A percentile compares a stretch with the other conserved stretches of the same genome.
These are phyloP conservation scores for Zophobas atratus DNA, from an alignment of 1,140 invertebrate species.

Conservation along the genomic window DNA sequence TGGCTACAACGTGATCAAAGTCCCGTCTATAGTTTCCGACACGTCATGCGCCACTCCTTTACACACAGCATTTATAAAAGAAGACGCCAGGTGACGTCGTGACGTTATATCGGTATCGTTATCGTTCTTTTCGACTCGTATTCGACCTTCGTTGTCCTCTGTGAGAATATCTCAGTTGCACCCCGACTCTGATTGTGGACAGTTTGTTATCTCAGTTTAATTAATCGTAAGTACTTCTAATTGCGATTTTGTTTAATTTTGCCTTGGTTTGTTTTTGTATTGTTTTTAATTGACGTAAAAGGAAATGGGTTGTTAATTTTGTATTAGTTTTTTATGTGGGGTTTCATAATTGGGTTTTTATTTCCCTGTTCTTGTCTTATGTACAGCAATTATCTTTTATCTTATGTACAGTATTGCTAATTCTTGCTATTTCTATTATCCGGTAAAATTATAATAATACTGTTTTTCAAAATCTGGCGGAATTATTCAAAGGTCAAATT, in stretches of 20 bases:
- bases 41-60: conserved; percentile 4
- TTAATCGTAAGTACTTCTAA: conserved; percentile 5
- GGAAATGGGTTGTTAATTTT: no score
- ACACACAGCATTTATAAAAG: background rate
- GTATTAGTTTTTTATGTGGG: no score
- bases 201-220: background rate
- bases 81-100: background rate
- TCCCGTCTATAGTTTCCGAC: background rate
- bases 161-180: conserved; percentile 32
- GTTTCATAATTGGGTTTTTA: no score
- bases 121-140: conserved; percentile 9
- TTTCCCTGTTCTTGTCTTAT: no score
- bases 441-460: no score
- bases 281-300: background rate
- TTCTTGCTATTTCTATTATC: no score
- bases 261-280: background rate
- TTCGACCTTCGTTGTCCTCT: conserved; percentile 28
- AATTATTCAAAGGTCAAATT: conserved; percentile 6
- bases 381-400: no score
- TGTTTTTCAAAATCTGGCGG: background rate
- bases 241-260: background rate
- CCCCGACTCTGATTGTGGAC: conserved; percentile 14
- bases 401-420: no score
- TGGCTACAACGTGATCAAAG: conserved; percentile 1
- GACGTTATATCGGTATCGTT: background rate